A percentile compares a stretch with the other conserved stretches of the same genome.
Conservation (phyloP, 2,113 vertebrate genomes). For the Mola mola region DNA sequence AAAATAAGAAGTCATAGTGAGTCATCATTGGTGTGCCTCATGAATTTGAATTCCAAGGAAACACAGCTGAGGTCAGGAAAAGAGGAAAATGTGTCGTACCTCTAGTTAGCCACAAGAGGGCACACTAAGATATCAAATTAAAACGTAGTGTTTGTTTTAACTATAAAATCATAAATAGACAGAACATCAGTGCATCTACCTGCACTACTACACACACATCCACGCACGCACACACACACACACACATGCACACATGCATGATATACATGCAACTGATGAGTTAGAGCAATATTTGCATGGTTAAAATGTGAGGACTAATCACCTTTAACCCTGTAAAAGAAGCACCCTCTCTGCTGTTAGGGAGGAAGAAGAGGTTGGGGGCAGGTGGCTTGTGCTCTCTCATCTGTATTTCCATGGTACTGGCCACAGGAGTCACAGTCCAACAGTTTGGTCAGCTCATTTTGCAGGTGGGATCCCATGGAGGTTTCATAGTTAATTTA, state of each 20-base stretch:
- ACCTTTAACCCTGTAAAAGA: slow-evolving; percentile 27
- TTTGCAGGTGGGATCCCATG: slow-evolving; percentile 11
- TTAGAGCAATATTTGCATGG: slow-evolving; percentile 42
- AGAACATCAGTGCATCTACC: slow-evolving; percentile 7
- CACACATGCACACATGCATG: slow-evolving; percentile 1
- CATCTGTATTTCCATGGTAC: slow-evolving; percentile 40
- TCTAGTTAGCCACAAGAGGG: slow-evolving; percentile 53
- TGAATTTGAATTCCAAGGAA: slow-evolving; percentile 21
- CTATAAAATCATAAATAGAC: slow-evolving; percentile 59
- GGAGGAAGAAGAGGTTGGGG: slow-evolving; percentile 25
- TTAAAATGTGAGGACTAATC: slow-evolving; percentile 32
- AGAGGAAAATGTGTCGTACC: slow-evolving; percentile 24
- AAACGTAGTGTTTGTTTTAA: slow-evolving; percentile 54
- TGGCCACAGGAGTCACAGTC: slow-evolving; percentile 57
- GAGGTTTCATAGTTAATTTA: slow-evolving; percentile 38
- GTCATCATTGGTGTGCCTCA: slow-evolving; percentile 20
- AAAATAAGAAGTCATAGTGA: slow-evolving; percentile 6
- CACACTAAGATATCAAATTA: slow-evolving; percentile 48
- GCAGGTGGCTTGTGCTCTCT: slow-evolving; percentile 43
- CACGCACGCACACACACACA: neutral
- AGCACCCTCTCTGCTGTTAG: slow-evolving; percentile 22
- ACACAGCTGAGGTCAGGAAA: slow-evolving; percentile 51
- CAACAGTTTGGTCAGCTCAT: slow-evolving; percentile 12
- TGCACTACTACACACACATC: neutral
- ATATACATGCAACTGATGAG: slow-evolving; percentile 12